Base-by-base conservation (phyloP, 2,888 invertebrate species). In the Trypoxylon attenuatum region DNA sequence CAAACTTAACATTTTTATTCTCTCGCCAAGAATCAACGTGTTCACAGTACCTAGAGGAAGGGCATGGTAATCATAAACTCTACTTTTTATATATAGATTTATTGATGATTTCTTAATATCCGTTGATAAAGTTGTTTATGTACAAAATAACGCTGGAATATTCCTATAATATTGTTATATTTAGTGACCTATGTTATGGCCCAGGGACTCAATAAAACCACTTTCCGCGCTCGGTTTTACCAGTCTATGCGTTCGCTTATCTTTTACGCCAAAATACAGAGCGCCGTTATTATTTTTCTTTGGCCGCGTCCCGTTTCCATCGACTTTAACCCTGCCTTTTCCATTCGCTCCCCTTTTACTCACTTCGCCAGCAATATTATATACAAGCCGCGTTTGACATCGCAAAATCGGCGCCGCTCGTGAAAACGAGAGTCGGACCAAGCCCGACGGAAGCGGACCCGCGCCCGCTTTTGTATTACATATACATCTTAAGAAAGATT, bases 71-170 rank as follows among this genome's bases (percentile, higher is more conserved):
- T n/a, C n/a, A n/a, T n/a, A 5, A 0, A 2, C 49, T 18, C 33
- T 60, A 67, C 69, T 64, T 63, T 79, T 82, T 82, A 74, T 79
- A 81, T 83, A 82, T 84, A 83, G 82, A 84, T 82, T 82, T 84
- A 84, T 84, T 84, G 82, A 83, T 84, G 81, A 80, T 77, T 84
- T 84, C 71, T 78, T 81, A 82, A 80, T 84, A 84, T 83, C 82
- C 79, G 79, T 81, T 79, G 81, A 83, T 84, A 83, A 83, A 81
- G 82, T 82, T 79, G 74, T 83, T 84, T 84, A 84, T 84, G 84
- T 84, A 84, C 85, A 84, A 84, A 84, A 84, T 84, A 84, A 84
- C 84, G 80, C 77, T 81, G 82, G 81, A 83, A 80, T 83, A 84
- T 83, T 77, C 80, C 74, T 83, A 83, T 82, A 79, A 76, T 76